Evolutionary conservation across 2,113 vertebrate genomes (phyloP).

Genomic region (Paramisgurnus dabryanus): DNA sequence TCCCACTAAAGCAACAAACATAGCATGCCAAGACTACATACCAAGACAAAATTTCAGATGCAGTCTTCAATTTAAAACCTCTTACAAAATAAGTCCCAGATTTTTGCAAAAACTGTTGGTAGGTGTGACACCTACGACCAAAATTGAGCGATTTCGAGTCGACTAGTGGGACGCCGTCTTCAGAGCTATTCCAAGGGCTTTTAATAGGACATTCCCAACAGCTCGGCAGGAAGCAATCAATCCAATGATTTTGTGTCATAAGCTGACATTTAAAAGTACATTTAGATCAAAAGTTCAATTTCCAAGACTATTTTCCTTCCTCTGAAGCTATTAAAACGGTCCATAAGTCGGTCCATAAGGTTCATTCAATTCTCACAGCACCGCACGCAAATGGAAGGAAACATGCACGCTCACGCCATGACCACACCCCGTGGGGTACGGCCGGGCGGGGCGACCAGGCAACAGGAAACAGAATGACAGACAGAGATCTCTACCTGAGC

Average conservation of each 20-base stretch:
- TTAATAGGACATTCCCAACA: not conserved
- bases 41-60: too few species aligned
- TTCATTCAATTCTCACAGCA: constrained; percentile 59
- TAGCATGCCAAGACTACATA: too few species aligned
- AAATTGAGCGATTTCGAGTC: not conserved
- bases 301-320: not conserved
- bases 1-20: too few species aligned
- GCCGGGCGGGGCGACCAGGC: constrained; percentile 61
- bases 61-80: too few species aligned
- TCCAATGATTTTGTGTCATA: constrained; percentile 22
- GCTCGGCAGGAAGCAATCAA: constrained; percentile 15
- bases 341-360: constrained; percentile 36
- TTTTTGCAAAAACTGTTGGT: not conserved
- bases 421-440: constrained; percentile 46
- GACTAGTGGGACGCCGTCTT: not conserved
- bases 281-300: constrained; percentile 1
- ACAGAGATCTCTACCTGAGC: constrained; percentile 95
- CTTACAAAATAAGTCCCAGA: not conserved
- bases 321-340: constrained; percentile 2
- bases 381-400: constrained; percentile 49
- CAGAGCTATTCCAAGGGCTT: not conserved
- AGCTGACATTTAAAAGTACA: constrained; percentile 24
- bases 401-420: constrained; percentile 64
- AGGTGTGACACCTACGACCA: not conserved
- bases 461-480: constrained; percentile 52